Conservation (phyloP, 2,797 vertebrate species). For the Muscicapa comitata region DNA sequence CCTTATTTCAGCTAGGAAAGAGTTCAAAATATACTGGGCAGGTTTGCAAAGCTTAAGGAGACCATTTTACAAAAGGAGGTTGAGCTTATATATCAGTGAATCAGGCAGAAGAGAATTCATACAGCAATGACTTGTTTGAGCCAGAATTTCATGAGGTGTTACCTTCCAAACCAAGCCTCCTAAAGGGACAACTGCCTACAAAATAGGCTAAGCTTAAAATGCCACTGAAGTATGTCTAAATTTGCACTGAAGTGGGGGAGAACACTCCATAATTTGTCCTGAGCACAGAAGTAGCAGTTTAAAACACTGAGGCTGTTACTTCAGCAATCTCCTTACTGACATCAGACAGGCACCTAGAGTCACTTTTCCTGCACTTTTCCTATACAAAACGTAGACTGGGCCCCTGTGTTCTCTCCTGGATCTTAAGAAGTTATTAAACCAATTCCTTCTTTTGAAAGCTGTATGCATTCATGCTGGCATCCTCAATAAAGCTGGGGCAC, state of each 20-base stretch:
- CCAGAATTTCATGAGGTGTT: neutral
- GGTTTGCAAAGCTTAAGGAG: neutral
- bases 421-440: slow-evolving; percentile 50
- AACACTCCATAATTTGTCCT: neutral
- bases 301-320: neutral
- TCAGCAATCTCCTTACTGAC: neutral
- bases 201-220: neutral
- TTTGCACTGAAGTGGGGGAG: neutral
- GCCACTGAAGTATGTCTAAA: neutral
- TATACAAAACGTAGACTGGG: neutral
- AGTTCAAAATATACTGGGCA: neutral
- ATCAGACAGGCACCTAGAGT: neutral
- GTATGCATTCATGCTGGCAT: slow-evolving; percentile 44
- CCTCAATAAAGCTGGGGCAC: slow-evolving; percentile 39
- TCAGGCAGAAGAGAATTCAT: neutral
- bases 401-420: neutral
- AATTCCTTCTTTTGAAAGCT: slow-evolving; percentile 35
- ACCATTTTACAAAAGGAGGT: neutral
- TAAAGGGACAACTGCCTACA: neutral
- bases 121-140: neutral
- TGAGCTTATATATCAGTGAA: neutral
- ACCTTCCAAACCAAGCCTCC: neutral
- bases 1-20: neutral
- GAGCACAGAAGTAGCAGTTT: neutral
- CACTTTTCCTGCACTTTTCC: slow-evolving; percentile 13